Conservation (phyloP, 2,113 vertebrate genomes). For the Epinephelus moara region DNA sequence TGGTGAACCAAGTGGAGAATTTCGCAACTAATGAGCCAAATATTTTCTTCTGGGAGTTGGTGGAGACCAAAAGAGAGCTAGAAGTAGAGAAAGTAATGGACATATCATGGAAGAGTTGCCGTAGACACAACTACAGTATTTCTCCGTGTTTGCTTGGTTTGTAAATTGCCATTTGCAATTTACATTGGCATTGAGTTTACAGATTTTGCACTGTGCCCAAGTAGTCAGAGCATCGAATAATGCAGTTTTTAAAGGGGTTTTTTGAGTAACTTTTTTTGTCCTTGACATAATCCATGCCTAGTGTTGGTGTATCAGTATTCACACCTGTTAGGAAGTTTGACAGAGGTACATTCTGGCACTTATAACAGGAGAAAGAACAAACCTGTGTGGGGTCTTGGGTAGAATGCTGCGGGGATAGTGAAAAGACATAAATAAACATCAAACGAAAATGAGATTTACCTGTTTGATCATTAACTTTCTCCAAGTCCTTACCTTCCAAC, state of each 20-base stretch:
- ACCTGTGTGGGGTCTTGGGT: slow-evolving; percentile 57
- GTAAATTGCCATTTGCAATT: neutral
- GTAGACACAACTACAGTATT: neutral
- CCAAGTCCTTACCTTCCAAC: slow-evolving; percentile 61
- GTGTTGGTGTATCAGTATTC: slow-evolving; percentile 28
- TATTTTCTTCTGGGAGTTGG: neutral
- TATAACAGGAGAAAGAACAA: slow-evolving; percentile 52
- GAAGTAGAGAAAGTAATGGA: neutral
- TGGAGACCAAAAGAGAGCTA: neutral
- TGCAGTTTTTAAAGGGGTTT: neutral
- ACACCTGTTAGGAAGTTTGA: slow-evolving; percentile 52
- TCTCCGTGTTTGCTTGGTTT: neutral
- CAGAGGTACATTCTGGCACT: slow-evolving; percentile 46
- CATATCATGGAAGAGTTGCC: no score
- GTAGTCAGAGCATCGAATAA: neutral
- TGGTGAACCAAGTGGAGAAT: neutral
- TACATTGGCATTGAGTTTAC: neutral
- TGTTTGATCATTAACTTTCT: slow-evolving; percentile 80
- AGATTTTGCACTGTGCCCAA: neutral
- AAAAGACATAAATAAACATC: slow-evolving; percentile 76
- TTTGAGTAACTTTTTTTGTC: slow-evolving; percentile 16
- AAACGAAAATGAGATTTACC: slow-evolving; percentile 75
- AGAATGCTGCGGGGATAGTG: slow-evolving; percentile 58
- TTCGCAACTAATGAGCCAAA: neutral
- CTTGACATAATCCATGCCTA: slow-evolving; percentile 35